A percentile compares a stretch with the other conserved stretches of the same genome.
Evolutionary conservation across 2,113 vertebrate genomes (phyloP).

Genomic region (Pteronura brasiliensis): DNA sequence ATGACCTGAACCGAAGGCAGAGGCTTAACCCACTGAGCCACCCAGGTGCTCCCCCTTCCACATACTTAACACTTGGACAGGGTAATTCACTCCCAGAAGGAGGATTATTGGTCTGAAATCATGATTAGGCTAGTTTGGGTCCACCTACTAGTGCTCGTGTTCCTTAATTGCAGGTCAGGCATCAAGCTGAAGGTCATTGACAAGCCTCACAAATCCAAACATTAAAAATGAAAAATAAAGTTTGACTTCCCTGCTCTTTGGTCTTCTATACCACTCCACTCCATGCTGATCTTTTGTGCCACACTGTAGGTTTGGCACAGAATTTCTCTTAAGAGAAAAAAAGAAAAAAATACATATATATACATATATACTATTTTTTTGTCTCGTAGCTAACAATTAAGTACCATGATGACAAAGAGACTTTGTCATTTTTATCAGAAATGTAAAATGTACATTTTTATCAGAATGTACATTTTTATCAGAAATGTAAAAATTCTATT

Average conservation of each 20-base stretch:
- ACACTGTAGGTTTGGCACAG: neutral
- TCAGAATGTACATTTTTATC: too few relatives aligned
- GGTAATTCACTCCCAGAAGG: neutral
- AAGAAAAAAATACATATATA: neutral
- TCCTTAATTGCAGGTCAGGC: neutral
- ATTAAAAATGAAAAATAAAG: constrained; percentile 7
- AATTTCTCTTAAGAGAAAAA: neutral
- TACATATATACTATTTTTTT: neutral
- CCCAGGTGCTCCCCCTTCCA: neutral
- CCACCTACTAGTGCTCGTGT: neutral
- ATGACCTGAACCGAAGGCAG: too few relatives aligned
- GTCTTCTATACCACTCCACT: neutral
- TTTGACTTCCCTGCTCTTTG: neutral
- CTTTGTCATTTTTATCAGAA: constrained; percentile 43
- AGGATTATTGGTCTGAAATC: neutral
- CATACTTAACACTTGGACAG: neutral
- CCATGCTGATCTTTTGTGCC: neutral
- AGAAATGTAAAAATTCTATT: constrained; percentile 45
- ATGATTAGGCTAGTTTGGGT: neutral
- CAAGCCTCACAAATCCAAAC: neutral
- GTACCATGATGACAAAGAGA: neutral
- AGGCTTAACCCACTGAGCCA: too few relatives aligned
- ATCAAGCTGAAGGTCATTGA: neutral
- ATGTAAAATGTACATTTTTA: too few relatives aligned
- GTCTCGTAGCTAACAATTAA: neutral